Evolutionary conservation across 2,797 vertebrate species (phyloP).

Genomic region (Clarias fuscus): DNA sequence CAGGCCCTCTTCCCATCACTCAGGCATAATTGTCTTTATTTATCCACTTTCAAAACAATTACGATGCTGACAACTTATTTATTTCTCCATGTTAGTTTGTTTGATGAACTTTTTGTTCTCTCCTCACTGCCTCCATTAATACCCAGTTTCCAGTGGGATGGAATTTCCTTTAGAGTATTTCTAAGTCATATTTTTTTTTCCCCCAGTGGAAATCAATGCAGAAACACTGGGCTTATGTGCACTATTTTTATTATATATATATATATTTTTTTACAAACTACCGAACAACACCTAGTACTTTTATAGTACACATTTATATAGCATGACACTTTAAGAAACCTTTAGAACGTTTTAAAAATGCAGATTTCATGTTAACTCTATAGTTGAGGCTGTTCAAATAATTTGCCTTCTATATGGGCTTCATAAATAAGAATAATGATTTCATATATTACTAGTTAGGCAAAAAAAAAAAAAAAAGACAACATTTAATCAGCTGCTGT

Average conservation of each 20-base stretch:
- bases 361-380: background rate
- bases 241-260: too few species aligned
- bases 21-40: conserved; percentile 24
- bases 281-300: background rate
- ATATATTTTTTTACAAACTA: background rate
- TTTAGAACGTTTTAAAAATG: background rate
- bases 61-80: background rate
- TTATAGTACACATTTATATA: background rate
- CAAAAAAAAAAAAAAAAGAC: too few species aligned
- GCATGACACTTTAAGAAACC: background rate
- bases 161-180: background rate
- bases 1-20: conserved; percentile 10
- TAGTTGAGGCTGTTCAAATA: background rate
- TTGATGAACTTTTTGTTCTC: background rate
- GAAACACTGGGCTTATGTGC: background rate
- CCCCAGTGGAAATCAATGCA: background rate
- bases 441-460: too few species aligned
- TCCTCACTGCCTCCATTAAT: background rate
- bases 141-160: background rate
- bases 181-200: background rate
- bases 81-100: conserved; percentile 20
- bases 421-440: background rate
- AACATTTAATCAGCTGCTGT: too few species aligned
- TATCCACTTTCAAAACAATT: conserved; percentile 21
- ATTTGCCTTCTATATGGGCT: background rate